Percentiles rank a stretch among this genome's conserved stretches.
Conservation (phyloP, 2,797 vertebrate genomes). For the Onychomys leucogaster region DNA sequence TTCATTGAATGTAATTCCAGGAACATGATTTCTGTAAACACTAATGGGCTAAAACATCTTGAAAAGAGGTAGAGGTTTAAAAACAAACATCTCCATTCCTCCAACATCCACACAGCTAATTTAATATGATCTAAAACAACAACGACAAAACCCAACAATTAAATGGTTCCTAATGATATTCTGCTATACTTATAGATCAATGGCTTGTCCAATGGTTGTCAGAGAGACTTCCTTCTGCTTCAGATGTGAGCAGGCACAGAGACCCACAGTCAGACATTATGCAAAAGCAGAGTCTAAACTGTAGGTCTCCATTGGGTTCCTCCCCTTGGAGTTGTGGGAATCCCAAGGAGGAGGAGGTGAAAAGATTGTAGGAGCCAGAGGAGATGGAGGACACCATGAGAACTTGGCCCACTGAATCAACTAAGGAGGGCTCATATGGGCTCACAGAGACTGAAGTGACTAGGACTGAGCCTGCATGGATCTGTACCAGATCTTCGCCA, state of each 20-base stretch:
- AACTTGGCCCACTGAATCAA: not conserved
- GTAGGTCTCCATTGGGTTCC: not conserved
- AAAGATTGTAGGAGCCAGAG: not conserved
- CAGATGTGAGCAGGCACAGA: not conserved
- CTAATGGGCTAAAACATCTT: not conserved
- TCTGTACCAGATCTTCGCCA: not conserved
- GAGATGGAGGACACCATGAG: not conserved
- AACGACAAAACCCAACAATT: not conserved
- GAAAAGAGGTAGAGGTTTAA: slow-evolving; percentile 36
- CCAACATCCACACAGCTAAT: not conserved
- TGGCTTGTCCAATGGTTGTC: not conserved
- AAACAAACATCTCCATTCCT: not conserved
- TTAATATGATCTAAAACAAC: not conserved
- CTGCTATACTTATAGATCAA: not conserved
- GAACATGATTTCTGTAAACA: not conserved
- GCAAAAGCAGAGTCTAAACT: not conserved
- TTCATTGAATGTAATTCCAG: not conserved
- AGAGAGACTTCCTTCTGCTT: not conserved
- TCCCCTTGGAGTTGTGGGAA: not conserved
- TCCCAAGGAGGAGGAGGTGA: not conserved
- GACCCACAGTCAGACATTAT: not conserved
- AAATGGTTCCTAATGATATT: not conserved
- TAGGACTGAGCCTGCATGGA: too few relatives aligned
- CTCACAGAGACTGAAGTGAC: not conserved
- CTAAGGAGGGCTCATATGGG: not conserved